Conservation (phyloP, 2,797 vertebrate genomes). For the Sibirionetta formosa region DNA sequence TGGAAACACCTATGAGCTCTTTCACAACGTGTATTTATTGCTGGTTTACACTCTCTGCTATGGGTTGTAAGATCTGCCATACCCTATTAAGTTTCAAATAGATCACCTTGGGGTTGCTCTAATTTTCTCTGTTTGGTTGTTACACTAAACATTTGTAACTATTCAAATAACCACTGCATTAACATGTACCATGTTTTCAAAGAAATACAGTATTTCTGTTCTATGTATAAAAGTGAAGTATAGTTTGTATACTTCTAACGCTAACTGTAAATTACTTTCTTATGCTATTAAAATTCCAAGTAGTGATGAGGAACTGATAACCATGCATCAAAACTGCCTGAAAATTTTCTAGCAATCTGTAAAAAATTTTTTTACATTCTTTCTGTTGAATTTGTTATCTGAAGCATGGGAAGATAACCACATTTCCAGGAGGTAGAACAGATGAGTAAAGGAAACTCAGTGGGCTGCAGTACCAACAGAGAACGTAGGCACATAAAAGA, state of each 20-base stretch:
- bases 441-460: neutral
- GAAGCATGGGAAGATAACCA: neutral
- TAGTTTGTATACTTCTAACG: neutral
- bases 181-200: neutral
- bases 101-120: neutral
- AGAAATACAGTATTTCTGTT: neutral
- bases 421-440: neutral
- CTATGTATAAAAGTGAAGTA: neutral
- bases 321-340: neutral
- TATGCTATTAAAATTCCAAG: neutral
- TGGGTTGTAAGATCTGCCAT: neutral
- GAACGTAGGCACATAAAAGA: neutral
- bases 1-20: neutral
- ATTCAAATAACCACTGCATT: neutral
- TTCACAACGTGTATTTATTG: neutral
- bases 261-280: neutral
- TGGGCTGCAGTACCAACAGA: neutral
- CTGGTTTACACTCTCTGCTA: neutral
- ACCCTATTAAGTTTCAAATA: neutral
- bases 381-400: neutral
- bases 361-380: neutral
- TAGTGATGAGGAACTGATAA: neutral
- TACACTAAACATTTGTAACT: neutral
- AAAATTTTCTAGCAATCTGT: rapidly evolving
- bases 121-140: neutral